Percentiles rank a stretch among this genome's conserved stretches.
phyloP scores from a whole-genome alignment of 2,888 invertebrate species.

The Drosophila neotestacea region DNA sequence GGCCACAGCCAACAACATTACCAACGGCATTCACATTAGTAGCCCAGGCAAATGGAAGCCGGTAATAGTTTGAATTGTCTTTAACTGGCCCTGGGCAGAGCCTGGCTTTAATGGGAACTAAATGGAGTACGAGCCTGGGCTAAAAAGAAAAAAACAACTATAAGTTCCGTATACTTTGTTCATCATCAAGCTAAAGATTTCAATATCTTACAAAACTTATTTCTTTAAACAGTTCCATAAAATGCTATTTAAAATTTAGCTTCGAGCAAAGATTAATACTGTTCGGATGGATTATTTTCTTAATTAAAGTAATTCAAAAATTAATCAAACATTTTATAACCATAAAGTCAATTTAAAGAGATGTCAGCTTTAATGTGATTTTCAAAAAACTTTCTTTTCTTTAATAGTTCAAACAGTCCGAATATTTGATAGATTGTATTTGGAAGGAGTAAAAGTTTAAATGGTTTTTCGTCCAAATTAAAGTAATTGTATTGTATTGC shows the following conservation, averaged over 20 bases:
- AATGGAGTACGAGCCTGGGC: background rate
- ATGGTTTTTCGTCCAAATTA: background rate
- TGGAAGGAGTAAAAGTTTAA: background rate
- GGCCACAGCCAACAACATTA: slow-evolving; percentile 68
- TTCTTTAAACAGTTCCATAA: too few species aligned
- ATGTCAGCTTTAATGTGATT: background rate
- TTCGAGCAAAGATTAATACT: too few species aligned
- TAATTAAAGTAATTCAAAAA: too few species aligned
- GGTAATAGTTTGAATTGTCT: slow-evolving; percentile 21
- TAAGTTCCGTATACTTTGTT: background rate
- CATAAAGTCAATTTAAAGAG: background rate
- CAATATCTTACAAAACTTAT: background rate
- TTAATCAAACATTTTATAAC: too few species aligned
- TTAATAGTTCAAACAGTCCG: too few species aligned
- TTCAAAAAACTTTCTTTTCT: background rate
- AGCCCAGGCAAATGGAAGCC: slow-evolving; percentile 37
- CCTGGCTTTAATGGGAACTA: slow-evolving; percentile 31
- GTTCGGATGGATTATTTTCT: too few species aligned
- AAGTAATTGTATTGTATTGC: slow-evolving; percentile 10
- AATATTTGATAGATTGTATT: background rate
- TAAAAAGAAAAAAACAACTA: background rate
- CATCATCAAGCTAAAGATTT: background rate
- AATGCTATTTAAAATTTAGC: too few species aligned
- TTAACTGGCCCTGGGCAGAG: slow-evolving; percentile 7
- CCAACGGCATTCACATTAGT: slow-evolving; percentile 67